Percentiles rank a stretch among this genome's conserved stretches.
Evolutionary conservation across 1,140 invertebrate species (phyloP).

Genomic region (Euura lappo): DNA sequence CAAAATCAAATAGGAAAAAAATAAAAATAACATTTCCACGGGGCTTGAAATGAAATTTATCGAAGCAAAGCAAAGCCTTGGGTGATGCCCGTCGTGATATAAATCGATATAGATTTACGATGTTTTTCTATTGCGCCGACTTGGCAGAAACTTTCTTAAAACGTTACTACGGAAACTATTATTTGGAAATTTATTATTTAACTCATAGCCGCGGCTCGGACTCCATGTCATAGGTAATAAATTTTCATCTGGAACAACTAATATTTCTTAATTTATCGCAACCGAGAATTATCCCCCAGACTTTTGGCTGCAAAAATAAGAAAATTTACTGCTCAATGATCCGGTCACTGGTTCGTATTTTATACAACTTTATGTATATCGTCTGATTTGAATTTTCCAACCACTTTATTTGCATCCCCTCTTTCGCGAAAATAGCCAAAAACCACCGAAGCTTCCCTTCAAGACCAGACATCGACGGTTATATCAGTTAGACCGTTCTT

Average conservation of each 20-base stretch:
- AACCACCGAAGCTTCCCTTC: no score
- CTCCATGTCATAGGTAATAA: neutral
- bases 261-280: neutral
- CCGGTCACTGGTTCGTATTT: neutral
- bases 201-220: neutral
- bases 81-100: constrained; percentile 10
- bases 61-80: neutral
- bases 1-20: neutral
- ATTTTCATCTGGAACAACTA: neutral
- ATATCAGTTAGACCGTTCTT: no score
- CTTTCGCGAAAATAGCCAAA: no score
- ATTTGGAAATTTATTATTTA: neutral
- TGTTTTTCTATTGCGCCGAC: constrained; percentile 54
- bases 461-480: no score
- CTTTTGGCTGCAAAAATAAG: no score
- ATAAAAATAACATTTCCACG: neutral
- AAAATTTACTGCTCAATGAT: neutral
- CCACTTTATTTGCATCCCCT: no score
- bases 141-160: constrained; percentile 55
- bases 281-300: no score
- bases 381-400: no score
- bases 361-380: no score
- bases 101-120: constrained; percentile 58
- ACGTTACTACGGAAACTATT: constrained; percentile 15
- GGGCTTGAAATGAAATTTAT: constrained; percentile 2